Percentiles rank a stretch among this genome's conserved stretches.
Conservation (phyloP, 2,888 invertebrate genomes). For the Lydus trimaculatus region DNA sequence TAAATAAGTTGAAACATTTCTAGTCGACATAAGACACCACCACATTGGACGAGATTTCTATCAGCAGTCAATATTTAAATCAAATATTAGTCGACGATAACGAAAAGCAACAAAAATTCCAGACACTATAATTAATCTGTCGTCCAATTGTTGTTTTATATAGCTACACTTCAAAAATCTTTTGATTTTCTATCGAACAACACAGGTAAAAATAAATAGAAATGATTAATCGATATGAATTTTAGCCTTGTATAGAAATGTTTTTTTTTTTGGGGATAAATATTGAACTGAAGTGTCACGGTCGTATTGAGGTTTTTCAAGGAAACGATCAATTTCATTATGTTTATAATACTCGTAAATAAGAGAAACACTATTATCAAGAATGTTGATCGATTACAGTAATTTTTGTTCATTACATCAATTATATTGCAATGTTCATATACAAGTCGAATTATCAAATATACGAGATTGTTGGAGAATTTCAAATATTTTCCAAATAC, state of each 20-base stretch:
- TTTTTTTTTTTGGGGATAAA: neutral
- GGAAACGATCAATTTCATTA: conserved; percentile 2
- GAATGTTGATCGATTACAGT: neutral
- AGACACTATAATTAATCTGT: conserved; percentile 2
- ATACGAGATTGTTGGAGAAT: neutral
- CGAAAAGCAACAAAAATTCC: neutral
- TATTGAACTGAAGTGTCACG: conserved; percentile 1
- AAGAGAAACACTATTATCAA: neutral
- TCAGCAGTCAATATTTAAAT: neutral
- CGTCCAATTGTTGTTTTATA: neutral
- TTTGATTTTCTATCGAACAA: neutral
- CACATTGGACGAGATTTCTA: neutral
- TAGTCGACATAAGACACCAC: neutral
- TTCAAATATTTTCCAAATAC: neutral
- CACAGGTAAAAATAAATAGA: neutral
- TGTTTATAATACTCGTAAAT: conserved; percentile 1
- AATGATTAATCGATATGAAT: neutral
- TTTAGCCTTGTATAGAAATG: neutral
- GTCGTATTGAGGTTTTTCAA: conserved; percentile 8
- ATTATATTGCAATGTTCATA: neutral
- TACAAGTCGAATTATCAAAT: neutral
- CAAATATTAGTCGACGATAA: neutral
- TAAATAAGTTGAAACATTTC: neutral
- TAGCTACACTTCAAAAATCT: neutral
- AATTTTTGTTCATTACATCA: neutral